Evolutionary conservation across 2,888 invertebrate species (phyloP), one percentile per base, ranked within the genome.

Genomic region (Athetis lepigone): DNA sequence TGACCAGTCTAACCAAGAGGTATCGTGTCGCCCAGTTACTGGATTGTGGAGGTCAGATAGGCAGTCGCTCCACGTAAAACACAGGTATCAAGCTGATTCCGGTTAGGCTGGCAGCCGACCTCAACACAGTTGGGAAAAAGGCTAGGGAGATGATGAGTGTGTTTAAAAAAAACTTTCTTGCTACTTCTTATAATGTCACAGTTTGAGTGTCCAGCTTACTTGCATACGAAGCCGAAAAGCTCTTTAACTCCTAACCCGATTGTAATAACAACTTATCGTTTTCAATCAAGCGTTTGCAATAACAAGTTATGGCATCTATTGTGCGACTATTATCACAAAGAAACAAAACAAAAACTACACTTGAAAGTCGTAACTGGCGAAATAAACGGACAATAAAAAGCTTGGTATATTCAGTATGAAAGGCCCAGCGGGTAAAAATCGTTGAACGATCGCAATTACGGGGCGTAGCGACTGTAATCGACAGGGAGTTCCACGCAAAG

Each of bases 361-460:
- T 51, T 43, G 46, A 74, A 66, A 49, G 42, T 52, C 68, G 39
- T 74, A 73, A 70, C 43, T 33, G 23, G 23, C 21, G 42, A 51
- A 52, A 52, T 67, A 57, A 52, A 52, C 16, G 27, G 39, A 57
- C 57, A 67, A 49, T 74, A 67, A 57, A 64, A 46, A 21, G 21
- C 33, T 51, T 27, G 57, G 19, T 45, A 56, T 45, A 39, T 6
- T 23, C 40, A 11, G 8, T 57, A 49, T 42, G 11, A 52, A 57
- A 45, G 21, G 43, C 33, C 25, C 3, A 11, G n/a, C 13, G 11
- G n/a, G 25, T 47, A 29, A 57, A 72, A 58, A 39, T 72, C 29
- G 11, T 49, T 40, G 8, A 42, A 23, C 16, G 19, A 27, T 33
- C 19, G 45, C 27, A 40, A 64, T 55, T 40, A 55, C 29, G 18